Base-by-base conservation (phyloP, 2,888 invertebrate species). In the Gymnosoma rotundatum region DNA sequence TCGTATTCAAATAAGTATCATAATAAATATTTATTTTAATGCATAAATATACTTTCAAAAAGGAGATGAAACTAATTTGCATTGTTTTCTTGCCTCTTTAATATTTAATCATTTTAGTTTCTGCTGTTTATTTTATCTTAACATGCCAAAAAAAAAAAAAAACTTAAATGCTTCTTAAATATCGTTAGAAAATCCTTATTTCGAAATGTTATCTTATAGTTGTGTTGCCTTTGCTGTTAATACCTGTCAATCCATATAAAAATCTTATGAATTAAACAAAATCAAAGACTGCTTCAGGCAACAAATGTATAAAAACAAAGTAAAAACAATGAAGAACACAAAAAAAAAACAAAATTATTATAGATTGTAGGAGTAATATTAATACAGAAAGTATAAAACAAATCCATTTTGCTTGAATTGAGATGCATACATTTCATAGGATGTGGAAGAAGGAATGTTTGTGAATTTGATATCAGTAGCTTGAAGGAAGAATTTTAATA, bases 201-300 rank as follows among this genome's bases (percentile, higher is more conserved):
- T 48, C 45, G 48, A 61, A 61, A 67, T 80, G 18, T 67, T 79
- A 73, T 72, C 74, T 74, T 12, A 38, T 42, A 14, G 20, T 50
- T 66, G 48, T 45, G 42, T 16, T 78, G 70, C 78, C 64, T 73
- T 50, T 81, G 78, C 48, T 74, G 60, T 61, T 83, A 86, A 86
- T 86, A 86, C 86, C 86, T 84, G 84, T 73, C 86, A 86, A 84
- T 84, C 80, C 83, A 60, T 67, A 72, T 52, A 70, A 67, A 83
- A 70, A 75, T 82, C 81, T 70, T 82, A 83, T 74, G 83, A 85
- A 86, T 85, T 83, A 85, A 66, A 73, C 36, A 78, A 85, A 86
- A 86, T 83, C 83, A 73, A 83, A 73, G 56, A 25, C 56, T 66
- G 75, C 64, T 75, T 76, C 36, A 76, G 75, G 70, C 76, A 63